Percentiles rank a stretch among this genome's conserved stretches.
Conservation (phyloP, 2,797 vertebrate species). For the Aeoliscus strigatus region DNA sequence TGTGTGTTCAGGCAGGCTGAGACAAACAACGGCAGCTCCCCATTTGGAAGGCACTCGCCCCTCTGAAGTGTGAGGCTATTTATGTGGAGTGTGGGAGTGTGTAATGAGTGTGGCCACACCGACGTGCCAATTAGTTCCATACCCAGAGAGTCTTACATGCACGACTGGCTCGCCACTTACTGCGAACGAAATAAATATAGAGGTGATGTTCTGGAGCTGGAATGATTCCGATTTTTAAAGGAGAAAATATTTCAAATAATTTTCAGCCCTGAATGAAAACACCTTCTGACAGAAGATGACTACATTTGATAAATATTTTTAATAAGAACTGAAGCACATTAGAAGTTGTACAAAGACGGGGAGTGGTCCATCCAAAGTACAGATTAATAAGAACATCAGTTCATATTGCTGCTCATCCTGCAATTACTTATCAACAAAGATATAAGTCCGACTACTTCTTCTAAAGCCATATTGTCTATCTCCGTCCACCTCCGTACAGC, state of each 20-base stretch:
- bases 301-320: no score
- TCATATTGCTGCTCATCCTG: no score
- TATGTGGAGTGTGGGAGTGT: slow-evolving; percentile 38
- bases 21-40: slow-evolving; percentile 33
- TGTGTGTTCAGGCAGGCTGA: slow-evolving; percentile 21
- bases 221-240: background rate
- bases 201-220: slow-evolving; percentile 1
- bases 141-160: slow-evolving; percentile 11
- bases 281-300: no score
- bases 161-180: slow-evolving; percentile 19
- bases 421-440: no score
- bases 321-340: no score
- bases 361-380: no score
- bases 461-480: no score
- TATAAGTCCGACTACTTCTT: no score
- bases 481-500: no score
- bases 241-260: background rate
- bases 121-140: slow-evolving; percentile 41
- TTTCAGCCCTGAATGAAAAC: background rate
- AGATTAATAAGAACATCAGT: no score
- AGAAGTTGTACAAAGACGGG: no score
- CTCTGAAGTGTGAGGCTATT: slow-evolving; percentile 40
- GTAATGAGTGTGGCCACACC: slow-evolving; percentile 51
- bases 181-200: slow-evolving; percentile 16
- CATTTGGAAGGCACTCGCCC: slow-evolving; percentile 38